These are phyloP conservation scores for Promerops cafer DNA, from an alignment of 2,113 vertebrate species.

Conservation along the genomic window DNA sequence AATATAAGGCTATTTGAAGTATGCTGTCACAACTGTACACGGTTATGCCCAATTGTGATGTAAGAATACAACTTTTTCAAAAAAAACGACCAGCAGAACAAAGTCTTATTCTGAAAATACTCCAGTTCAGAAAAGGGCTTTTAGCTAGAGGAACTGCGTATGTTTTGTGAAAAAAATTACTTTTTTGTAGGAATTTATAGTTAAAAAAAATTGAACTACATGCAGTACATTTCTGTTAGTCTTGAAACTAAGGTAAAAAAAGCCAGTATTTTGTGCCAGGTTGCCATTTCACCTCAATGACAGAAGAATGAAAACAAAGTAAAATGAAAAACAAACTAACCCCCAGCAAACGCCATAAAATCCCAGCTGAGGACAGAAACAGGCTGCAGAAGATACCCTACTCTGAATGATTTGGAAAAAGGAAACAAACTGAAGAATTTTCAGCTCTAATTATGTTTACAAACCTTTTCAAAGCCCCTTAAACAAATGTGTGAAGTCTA, in stretches of 20 bases:
- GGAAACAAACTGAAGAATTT: not conserved
- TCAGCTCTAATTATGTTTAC: not conserved
- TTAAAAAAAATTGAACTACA: not conserved
- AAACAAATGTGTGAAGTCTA: fast-evolving
- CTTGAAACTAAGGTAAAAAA: not conserved
- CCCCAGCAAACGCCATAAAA: not conserved
- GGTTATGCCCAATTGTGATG: not conserved
- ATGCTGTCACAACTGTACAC: not conserved
- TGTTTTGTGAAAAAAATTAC: not conserved
- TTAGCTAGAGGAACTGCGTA: not conserved
- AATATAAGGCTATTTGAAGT: not conserved
- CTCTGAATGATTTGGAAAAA: not conserved
- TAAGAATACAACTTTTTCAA: not conserved
- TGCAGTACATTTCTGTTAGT: not conserved
- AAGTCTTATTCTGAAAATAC: not conserved
- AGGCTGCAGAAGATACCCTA: not conserved
- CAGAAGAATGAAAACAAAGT: not conserved
- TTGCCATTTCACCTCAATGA: not conserved
- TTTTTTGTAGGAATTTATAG: not conserved
- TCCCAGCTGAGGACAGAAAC: not conserved
- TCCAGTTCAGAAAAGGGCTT: not conserved
- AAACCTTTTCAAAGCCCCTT: not conserved
- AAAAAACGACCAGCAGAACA: not conserved
- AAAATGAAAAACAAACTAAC: not conserved
- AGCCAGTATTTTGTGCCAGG: not conserved